Percentiles rank a stretch among this genome's conserved stretches.
phyloP scores from a whole-genome alignment of 92 coral and sea anemone genomes.

The Desmophyllum pertusum region DNA sequence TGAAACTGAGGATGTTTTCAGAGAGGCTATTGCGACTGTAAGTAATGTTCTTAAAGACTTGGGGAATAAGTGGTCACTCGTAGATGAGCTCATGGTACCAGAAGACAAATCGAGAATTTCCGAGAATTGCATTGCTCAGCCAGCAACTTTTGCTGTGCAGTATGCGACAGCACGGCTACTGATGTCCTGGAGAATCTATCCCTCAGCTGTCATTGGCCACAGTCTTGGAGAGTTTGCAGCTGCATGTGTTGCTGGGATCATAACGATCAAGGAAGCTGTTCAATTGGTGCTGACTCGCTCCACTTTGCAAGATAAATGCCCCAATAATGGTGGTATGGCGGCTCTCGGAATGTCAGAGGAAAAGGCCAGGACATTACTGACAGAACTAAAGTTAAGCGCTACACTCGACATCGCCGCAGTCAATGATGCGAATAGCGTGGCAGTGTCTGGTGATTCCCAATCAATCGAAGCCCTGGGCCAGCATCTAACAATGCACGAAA shows the following conservation, averaged over 20 bases:
- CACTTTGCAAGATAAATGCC: constrained; percentile 75
- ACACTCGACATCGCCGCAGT: constrained; percentile 73
- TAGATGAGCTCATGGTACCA: constrained; percentile 56
- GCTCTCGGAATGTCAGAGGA: constrained; percentile 85
- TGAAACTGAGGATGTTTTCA: constrained; percentile 69
- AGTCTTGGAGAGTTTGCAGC: constrained; percentile 97
- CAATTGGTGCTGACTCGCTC: constrained; percentile 72
- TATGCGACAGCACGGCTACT: constrained; percentile 78
- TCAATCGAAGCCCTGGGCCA: constrained; percentile 68
- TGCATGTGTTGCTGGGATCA: constrained; percentile 73
- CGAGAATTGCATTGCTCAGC: constrained; percentile 71
- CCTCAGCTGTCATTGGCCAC: constrained; percentile 90
- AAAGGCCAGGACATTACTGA: constrained; percentile 48
- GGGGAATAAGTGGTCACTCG: constrained; percentile 69
- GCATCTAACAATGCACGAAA: constrained; percentile 38
- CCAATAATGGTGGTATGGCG: constrained; percentile 81
- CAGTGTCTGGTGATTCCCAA: constrained; percentile 80
- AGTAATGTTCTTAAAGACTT: constrained; percentile 49
- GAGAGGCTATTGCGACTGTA: constrained; percentile 53
- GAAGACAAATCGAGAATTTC: constrained; percentile 48
- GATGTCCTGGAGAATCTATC: constrained; percentile 84
- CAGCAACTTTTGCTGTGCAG: constrained; percentile 84
- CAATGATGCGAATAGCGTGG: constrained; percentile 73
- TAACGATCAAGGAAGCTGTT: constrained; percentile 73
- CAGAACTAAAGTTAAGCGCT: constrained; percentile 52